Evolutionary conservation across 2,797 vertebrate species (phyloP), one percentile per base, ranked within the genome.

Genomic region (Amblyopsis hoosieri): DNA sequence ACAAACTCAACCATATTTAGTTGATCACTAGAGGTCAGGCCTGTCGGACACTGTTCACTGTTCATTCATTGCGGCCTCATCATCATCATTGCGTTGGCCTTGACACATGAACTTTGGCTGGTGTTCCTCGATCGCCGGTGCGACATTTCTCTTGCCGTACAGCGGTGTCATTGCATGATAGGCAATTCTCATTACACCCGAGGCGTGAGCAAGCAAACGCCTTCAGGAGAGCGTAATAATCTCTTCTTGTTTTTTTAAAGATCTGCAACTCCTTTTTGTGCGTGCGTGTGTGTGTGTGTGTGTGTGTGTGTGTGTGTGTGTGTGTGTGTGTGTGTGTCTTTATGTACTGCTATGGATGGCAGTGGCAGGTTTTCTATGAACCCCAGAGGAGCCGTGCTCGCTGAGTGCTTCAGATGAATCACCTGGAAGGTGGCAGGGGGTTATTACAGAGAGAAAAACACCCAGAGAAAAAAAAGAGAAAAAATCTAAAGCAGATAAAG

Each of bases 391-490:
- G 80, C 78, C 72, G 49, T 66, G 75, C 72, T 15, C 1, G 54
- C 64, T 0, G 76, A 83, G 63, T 74, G 74, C 62, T 78, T 78
- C 73, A 78, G 70, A 90, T 91, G 71, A 86, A 90, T 89, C 85
- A 88, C 86, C 73, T 75, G 75, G 60, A 64, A 57, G 81, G 74
- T 89, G 88, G 82, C 85, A 85, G 76, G 74, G 75, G 85, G 84
- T 91, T 90, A 89, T 89, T 87, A 85, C 74, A 72, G 67, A 79
- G 71, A 82, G 80, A 80, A 83, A 89, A 89, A 87, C 75, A 88
- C 67, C 2, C 47, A 65, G 71, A 84, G 77, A 84, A 81, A 73
- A 83, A 75, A 86, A 84, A 81, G 68, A 83, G 75, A 85, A 23
- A 78, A 80, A 80, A 82, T 84, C 75, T 77, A 69, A 75, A 75